These are phyloP conservation scores for Lepilemur ruficaudatus DNA, from an alignment of 2,797 vertebrate genomes.

Conservation along the genomic window DNA sequence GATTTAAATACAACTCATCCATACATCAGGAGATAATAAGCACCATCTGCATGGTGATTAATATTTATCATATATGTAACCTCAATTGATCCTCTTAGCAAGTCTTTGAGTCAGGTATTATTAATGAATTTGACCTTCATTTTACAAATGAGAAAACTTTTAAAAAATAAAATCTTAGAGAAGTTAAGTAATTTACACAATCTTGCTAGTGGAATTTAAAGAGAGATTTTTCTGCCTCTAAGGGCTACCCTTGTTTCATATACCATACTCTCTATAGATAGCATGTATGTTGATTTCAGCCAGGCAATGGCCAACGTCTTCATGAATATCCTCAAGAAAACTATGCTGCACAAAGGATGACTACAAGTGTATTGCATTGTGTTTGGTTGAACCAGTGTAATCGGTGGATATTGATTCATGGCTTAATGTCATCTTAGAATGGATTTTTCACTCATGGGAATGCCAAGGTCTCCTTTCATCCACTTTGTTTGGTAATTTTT, in stretches of 20 bases:
- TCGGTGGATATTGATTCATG: background rate
- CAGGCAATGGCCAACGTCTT: background rate
- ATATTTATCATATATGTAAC: background rate
- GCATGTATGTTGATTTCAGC: background rate
- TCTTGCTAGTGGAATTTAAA: slow-evolving; percentile 39
- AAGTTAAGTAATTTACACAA: background rate
- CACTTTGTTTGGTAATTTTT: background rate
- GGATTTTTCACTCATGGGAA: background rate
- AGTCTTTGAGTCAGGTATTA: background rate
- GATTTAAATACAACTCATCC: background rate
- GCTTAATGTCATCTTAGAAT: background rate
- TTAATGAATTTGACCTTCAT: slow-evolving; percentile 5
- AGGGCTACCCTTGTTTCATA: background rate
- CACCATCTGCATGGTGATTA: background rate
- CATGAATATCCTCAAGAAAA: background rate
- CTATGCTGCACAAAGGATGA: background rate
- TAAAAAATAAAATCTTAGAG: background rate
- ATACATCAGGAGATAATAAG: background rate
- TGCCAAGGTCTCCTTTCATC: background rate
- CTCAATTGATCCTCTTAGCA: background rate
- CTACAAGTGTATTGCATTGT: background rate
- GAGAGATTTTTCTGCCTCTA: background rate
- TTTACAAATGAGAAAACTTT: slow-evolving; percentile 11
- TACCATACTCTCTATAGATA: background rate
- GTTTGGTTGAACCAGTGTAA: background rate